Evolutionary conservation across 1,140 invertebrate genomes (phyloP).

Genomic region (Prorops nasuta): DNA sequence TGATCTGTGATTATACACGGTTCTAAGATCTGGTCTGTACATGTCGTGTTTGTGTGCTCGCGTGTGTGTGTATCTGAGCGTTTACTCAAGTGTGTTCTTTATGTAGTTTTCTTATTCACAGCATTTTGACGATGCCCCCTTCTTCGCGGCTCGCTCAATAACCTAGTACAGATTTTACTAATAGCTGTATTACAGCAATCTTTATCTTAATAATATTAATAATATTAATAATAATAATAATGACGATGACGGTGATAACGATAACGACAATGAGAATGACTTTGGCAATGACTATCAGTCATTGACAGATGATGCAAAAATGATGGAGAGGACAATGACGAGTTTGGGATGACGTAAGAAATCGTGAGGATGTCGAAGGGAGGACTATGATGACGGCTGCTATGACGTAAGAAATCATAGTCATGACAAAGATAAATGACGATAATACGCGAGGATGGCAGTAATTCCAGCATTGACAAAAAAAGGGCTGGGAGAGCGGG

Average conservation of each 20-base stretch:
- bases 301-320: too few relatives aligned
- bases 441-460: slow-evolving; percentile 9
- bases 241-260: neutral
- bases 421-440: neutral
- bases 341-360: too few relatives aligned
- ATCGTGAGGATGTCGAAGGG: too few relatives aligned
- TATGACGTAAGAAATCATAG: slow-evolving; percentile 3
- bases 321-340: too few relatives aligned
- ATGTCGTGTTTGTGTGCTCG: too few relatives aligned
- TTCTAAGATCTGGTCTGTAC: neutral
- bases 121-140: neutral
- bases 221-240: neutral
- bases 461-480: slow-evolving; percentile 19
- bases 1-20: slow-evolving; percentile 2
- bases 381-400: neutral
- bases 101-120: neutral
- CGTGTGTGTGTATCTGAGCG: too few relatives aligned
- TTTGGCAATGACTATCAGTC: neutral
- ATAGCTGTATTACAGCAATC: neutral
- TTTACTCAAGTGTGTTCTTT: too few relatives aligned
- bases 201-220: slow-evolving; percentile 1
- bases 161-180: slow-evolving; percentile 6
- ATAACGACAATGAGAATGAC: slow-evolving; percentile 11
- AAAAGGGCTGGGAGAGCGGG: too few relatives aligned
- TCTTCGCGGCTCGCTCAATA: neutral